These are phyloP conservation scores for Drosophila busckii DNA, from an alignment of 1,140 invertebrate genomes.

Conservation along the genomic window DNA sequence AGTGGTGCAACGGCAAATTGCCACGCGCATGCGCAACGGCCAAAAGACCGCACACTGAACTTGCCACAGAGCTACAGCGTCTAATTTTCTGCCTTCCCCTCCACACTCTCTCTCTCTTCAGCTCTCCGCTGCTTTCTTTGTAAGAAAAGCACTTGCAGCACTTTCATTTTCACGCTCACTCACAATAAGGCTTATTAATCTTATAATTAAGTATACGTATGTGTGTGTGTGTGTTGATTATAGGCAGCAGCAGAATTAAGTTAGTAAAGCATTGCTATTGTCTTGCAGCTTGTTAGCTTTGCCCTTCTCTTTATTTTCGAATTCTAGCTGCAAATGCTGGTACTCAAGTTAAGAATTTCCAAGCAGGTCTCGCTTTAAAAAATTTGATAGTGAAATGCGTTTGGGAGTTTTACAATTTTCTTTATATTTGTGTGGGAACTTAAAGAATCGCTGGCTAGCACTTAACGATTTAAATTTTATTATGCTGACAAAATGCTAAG, in stretches of 20 bases:
- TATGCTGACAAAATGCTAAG: too few relatives aligned
- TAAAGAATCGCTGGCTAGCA: too few relatives aligned
- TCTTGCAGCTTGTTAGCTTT: constrained; percentile 20
- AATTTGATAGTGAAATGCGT: constrained; percentile 40
- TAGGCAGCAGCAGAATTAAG: constrained; percentile 54
- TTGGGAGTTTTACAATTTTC: neutral
- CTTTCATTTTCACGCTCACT: constrained; percentile 67
- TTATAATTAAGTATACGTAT: constrained; percentile 45
- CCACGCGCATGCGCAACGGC: constrained; percentile 49
- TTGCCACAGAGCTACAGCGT: too few relatives aligned
- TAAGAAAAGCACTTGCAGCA: constrained; percentile 27
- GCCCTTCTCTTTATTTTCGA: constrained; percentile 5
- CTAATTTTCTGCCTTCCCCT: too few relatives aligned
- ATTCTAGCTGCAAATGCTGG: too few relatives aligned
- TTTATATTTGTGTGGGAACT: too few relatives aligned
- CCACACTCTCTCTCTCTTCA: neutral
- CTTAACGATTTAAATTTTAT: too few relatives aligned
- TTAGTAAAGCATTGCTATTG: constrained; percentile 62
- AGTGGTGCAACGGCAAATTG: constrained; percentile 58
- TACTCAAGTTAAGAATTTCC: too few relatives aligned
- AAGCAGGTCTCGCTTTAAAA: constrained; percentile 19
- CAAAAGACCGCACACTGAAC: too few relatives aligned
- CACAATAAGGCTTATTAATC: constrained; percentile 66
- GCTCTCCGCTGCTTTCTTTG: neutral
- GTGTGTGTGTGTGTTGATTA: constrained; percentile 40